phyloP scores from a whole-genome alignment of 2,797 vertebrate species.

The Potorous gilbertii region DNA sequence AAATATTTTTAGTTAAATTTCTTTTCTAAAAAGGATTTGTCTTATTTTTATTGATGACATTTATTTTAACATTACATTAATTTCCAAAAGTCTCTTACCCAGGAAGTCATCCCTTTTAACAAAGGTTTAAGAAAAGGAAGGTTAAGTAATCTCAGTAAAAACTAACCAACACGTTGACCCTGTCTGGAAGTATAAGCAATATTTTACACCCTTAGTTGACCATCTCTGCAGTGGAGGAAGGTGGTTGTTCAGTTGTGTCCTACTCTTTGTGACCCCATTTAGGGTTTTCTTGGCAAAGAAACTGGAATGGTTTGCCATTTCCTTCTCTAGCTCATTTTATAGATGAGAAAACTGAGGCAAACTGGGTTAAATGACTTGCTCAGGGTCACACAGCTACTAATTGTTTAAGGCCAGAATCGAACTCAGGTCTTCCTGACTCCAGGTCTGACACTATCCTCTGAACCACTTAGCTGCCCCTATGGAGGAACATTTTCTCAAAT shows the following conservation, averaged over 20 bases:
- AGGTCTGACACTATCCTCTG: not conserved
- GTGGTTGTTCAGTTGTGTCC: not conserved
- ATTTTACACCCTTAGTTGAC: not conserved
- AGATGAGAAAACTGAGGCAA: not conserved
- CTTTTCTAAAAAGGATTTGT: not conserved
- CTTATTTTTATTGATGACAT: not conserved
- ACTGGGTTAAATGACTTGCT: not conserved
- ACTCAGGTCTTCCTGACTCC: not conserved
- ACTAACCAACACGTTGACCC: not conserved
- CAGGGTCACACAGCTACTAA: not conserved
- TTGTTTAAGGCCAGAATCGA: not conserved
- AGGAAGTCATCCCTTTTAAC: not conserved
- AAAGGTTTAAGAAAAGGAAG: not conserved
- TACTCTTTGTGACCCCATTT: not conserved
- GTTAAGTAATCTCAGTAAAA: not conserved
- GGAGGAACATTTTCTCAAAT: not conserved
- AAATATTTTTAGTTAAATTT: not conserved
- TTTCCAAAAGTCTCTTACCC: not conserved
- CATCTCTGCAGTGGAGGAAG: not conserved
- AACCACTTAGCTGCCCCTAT: not conserved
- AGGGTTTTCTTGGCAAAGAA: not conserved
- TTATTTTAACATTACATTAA: not conserved
- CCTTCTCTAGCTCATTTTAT: not conserved
- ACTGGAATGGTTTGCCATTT: not conserved
- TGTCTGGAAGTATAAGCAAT: not conserved